A percentile compares a stretch with the other conserved stretches of the same genome.
Evolutionary conservation across 2,113 vertebrate genomes (phyloP).

Genomic region (Heterochromis multidens): DNA sequence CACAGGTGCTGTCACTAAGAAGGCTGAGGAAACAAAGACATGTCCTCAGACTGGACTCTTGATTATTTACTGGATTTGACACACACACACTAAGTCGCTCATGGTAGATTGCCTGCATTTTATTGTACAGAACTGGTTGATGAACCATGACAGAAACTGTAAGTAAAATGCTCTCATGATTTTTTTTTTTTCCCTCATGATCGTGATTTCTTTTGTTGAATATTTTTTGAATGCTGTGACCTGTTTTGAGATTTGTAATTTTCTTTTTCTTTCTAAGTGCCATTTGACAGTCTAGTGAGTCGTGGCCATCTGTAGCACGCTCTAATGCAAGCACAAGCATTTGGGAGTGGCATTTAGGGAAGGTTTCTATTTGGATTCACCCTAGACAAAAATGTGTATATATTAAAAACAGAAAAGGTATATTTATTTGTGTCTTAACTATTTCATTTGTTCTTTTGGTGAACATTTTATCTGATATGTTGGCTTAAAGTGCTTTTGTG

Average conservation of each 20-base stretch:
- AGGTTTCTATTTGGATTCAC: conserved; percentile 45
- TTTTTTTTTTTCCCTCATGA: conserved; percentile 49
- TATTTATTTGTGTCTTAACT: conserved; percentile 78
- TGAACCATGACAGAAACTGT: conserved; percentile 40
- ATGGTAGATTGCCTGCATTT: conserved; percentile 37
- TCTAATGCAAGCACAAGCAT: conserved; percentile 81
- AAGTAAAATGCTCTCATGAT: conserved; percentile 36
- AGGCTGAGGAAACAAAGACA: conserved; percentile 17
- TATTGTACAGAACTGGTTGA: conserved; percentile 60
- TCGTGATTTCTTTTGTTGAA: conserved; percentile 57
- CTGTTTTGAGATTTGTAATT: conserved; percentile 62
- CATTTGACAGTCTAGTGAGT: conserved; percentile 79
- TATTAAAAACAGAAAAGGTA: conserved; percentile 66
- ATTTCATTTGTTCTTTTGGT: conserved; percentile 69
- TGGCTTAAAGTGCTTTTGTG: conserved; percentile 75
- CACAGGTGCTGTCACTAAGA: conserved; percentile 47
- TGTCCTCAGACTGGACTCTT: conserved; percentile 46
- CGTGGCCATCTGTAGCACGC: conserved; percentile 80
- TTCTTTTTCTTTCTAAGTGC: conserved; percentile 70
- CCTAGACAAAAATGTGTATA: conserved; percentile 74
- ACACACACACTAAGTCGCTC: conserved; percentile 18
- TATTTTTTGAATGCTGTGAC: conserved; percentile 68
- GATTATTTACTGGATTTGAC: conserved; percentile 37
- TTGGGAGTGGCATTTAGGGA: conserved; percentile 70
- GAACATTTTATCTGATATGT: conserved; percentile 68